Evolutionary conservation across 2,113 vertebrate genomes (phyloP).

Genomic region (Platichthys flesus): DNA sequence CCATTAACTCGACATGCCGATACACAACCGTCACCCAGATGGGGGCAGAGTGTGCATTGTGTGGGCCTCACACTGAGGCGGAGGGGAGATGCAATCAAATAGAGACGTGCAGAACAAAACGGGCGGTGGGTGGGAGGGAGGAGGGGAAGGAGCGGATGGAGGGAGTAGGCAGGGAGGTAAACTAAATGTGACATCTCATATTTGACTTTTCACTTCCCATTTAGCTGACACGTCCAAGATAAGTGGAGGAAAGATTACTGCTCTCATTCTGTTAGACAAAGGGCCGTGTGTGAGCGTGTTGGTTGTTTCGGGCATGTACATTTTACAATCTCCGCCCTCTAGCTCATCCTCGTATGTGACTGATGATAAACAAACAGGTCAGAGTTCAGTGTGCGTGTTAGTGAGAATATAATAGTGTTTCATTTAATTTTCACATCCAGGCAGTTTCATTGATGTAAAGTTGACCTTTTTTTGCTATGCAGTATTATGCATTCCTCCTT

Average conservation of each 20-base stretch:
- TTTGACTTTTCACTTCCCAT: slow-evolving; percentile 81
- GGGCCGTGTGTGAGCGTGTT: slow-evolving; percentile 30
- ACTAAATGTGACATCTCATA: slow-evolving; percentile 80
- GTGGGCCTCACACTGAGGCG: slow-evolving; percentile 31
- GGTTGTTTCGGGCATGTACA: slow-evolving; percentile 53
- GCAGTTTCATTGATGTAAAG: background rate
- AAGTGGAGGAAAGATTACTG: slow-evolving; percentile 75
- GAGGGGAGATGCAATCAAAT: slow-evolving; percentile 63
- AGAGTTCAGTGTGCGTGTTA: background rate
- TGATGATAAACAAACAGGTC: slow-evolving; percentile 23
- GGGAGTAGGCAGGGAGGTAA: slow-evolving; percentile 69
- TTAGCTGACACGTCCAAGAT: slow-evolving; percentile 69
- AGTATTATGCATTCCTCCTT: too few species aligned
- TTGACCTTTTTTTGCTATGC: background rate
- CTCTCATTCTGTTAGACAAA: slow-evolving; percentile 71
- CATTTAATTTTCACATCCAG: background rate
- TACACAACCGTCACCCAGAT: slow-evolving; percentile 43
- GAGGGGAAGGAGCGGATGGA: slow-evolving; percentile 6
- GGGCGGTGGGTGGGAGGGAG: slow-evolving; percentile 19
- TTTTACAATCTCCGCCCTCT: slow-evolving; percentile 17
- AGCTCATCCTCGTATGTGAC: slow-evolving; percentile 19
- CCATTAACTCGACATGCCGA: slow-evolving; percentile 65
- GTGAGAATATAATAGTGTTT: background rate
- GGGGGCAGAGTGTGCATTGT: slow-evolving; percentile 50
- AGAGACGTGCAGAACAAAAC: slow-evolving; percentile 49